These are phyloP conservation scores for Drosophila trapezifrons DNA, from an alignment of 1,140 invertebrate species.

Conservation along the genomic window DNA sequence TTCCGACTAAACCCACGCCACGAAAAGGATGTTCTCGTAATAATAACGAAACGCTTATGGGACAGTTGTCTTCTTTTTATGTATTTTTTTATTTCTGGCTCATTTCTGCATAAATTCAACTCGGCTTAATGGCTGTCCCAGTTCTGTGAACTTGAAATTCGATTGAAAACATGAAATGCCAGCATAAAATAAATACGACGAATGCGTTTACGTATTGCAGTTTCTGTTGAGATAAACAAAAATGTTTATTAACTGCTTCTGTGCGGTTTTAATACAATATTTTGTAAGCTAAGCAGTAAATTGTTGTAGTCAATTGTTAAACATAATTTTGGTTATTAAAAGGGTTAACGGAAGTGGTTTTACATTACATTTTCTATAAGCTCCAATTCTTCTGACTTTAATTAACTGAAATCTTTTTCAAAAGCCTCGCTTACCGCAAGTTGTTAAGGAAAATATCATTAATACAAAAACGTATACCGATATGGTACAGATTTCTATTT, in stretches of 20 bases:
- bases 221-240: slow-evolving; percentile 9
- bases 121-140: slow-evolving; percentile 14
- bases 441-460: background rate
- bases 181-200: background rate
- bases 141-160: slow-evolving; percentile 1
- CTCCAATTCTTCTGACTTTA: background rate
- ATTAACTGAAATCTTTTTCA: background rate
- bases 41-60: slow-evolving; percentile 16
- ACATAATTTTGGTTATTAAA: slow-evolving; percentile 1
- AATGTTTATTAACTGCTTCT: background rate
- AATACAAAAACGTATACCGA: slow-evolving; percentile 1
- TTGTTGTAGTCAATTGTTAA: background rate
- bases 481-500: slow-evolving; percentile 1
- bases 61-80: slow-evolving; percentile 5
- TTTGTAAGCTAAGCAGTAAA: background rate
- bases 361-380: background rate
- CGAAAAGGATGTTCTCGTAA: slow-evolving; percentile 26
- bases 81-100: slow-evolving; percentile 16
- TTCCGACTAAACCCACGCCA: slow-evolving; percentile 33
- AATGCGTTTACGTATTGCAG: background rate
- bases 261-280: background rate
- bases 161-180: slow-evolving; percentile 12
- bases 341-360: slow-evolving; percentile 1
- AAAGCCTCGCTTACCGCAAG: background rate
- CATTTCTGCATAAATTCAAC: slow-evolving; percentile 30